Evolutionary conservation across 2,113 vertebrate genomes (phyloP).

Genomic region (Peucedramus taeniatus): DNA sequence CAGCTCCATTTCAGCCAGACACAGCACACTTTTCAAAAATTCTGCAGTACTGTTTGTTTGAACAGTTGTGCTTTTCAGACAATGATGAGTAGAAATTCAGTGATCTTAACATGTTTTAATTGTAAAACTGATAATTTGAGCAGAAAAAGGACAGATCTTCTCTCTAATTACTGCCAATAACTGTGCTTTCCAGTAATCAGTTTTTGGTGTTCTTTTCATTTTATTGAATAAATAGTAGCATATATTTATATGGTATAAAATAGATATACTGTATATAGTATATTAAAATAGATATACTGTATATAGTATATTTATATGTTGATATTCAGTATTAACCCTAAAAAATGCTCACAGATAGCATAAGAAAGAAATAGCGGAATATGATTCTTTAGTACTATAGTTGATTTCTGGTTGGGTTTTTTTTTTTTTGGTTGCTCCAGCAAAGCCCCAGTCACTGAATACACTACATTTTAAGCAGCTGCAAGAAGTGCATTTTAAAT

Average conservation of each 20-base stretch:
- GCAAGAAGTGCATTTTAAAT: background rate
- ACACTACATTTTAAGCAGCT: background rate
- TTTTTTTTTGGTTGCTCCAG: background rate
- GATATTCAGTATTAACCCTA: background rate
- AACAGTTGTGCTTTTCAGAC: background rate
- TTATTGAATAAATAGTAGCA: background rate
- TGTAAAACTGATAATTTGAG: background rate
- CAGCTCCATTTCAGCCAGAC: background rate
- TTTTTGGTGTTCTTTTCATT: background rate
- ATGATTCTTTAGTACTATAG: background rate
- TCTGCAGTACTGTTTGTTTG: background rate
- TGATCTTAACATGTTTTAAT: background rate
- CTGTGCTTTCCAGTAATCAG: background rate
- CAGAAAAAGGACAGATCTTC: background rate
- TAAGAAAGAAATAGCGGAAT: background rate
- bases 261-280: background rate
- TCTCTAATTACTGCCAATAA: background rate
- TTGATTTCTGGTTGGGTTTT: background rate
- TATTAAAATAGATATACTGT: no score
- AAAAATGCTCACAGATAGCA: background rate
- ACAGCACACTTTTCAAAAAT: background rate
- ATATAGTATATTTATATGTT: background rate
- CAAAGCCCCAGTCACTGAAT: background rate
- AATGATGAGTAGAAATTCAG: background rate
- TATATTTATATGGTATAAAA: background rate